Percentiles rank a stretch among this genome's conserved stretches.
phyloP scores from a whole-genome alignment of 1,140 invertebrate species.

The Aethina tumida region DNA sequence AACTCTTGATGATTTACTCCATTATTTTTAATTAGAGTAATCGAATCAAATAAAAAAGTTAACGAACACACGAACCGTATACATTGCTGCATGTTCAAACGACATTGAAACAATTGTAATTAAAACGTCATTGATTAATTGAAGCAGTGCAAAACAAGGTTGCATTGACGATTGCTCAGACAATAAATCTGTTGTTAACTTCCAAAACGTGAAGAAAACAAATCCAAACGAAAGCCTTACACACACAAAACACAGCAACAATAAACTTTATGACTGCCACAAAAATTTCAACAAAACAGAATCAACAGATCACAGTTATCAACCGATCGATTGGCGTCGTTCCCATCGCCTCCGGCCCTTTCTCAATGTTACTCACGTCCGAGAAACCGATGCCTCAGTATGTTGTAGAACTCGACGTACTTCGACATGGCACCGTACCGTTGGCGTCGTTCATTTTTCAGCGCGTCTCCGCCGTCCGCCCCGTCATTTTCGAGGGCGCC shows the following conservation, averaged over 20 bases:
- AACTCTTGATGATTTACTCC: no score
- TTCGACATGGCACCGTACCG: conserved; percentile 13
- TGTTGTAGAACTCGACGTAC: conserved; percentile 8
- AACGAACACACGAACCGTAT: no score
- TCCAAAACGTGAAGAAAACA: not conserved
- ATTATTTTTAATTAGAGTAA: no score
- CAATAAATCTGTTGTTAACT: not conserved
- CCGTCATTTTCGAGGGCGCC: conserved; percentile 8
- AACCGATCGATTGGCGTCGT: not conserved
- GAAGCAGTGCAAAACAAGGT: no score
- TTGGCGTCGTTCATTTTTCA: conserved; percentile 2
- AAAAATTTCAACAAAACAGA: not conserved
- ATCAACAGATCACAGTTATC: not conserved
- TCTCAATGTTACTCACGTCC: conserved; percentile 11
- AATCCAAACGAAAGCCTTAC: not conserved
- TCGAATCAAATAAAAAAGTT: no score
- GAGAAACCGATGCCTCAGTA: conserved; percentile 11
- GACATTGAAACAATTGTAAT: no score
- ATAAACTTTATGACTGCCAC: not conserved
- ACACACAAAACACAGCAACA: not conserved
- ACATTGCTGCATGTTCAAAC: no score
- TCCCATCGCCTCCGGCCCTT: not conserved
- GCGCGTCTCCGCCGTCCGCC: not conserved
- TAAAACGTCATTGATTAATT: no score
- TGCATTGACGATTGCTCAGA: no score